Evolutionary conservation across 2,888 invertebrate species (phyloP), one percentile per base, ranked within the genome.

Genomic region (Watsonalla binaria): DNA sequence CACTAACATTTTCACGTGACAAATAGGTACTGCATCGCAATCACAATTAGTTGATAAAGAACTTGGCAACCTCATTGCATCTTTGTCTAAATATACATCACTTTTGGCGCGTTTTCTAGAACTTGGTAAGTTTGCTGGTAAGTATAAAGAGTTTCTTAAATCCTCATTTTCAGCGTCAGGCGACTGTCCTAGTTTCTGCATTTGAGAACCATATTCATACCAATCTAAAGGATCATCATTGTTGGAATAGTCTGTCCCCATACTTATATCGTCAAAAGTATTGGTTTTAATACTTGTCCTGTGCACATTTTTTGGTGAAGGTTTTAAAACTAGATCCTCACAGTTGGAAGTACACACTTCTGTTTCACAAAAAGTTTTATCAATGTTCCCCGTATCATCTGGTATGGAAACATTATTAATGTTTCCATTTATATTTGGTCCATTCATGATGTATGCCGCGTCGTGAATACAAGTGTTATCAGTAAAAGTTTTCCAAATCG

Each of bases 1-100:
- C 5, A 90, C 78, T 51, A 90, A 76, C 86, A 88, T 81, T 76
- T 89, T 90, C 0, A 90, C 84, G 55, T 88, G 88, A 77, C 90
- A 90, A 55, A 89, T 68, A 37, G 90, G 90, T 14, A 90, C 82
- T 71, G 76, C 75, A 58, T 78, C 71, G 66, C 90, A 90, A 54
- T 76, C 70, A 72, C 90, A 90, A 53, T 59, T 58, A 50, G 69
- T 61, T 8, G 62, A 57, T 46, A 52, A 52, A 34, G 57, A 61
- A 11, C 52, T 53, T n/a, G 58, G 42, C 11, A 42, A 34, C 13
- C 55, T 53, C 5, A 55, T 53, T n/a, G 54, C 56, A 51, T 61
- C 53, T 37, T 58, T 54, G 54, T 58, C 52, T 24, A 51, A 45
- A 5, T 58, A 9, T 33, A 52, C 45, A 13, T 62, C 60, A 57